Evolutionary conservation across 2,113 vertebrate species (phyloP).

Genomic region (Actenoides lindsayi): DNA sequence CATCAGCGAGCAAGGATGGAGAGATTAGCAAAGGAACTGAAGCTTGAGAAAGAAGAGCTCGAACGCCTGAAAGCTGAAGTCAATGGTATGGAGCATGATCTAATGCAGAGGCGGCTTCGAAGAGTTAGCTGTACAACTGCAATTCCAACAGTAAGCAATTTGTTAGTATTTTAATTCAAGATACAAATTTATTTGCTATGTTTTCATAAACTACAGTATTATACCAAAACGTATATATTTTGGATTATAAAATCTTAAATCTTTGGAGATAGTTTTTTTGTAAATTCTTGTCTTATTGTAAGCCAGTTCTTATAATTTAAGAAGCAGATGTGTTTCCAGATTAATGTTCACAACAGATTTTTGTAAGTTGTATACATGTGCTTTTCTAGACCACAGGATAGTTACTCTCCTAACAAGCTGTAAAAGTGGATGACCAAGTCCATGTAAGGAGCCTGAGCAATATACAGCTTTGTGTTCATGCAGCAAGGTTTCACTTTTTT

Average conservation of each 20-base stretch:
- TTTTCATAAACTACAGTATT: background rate
- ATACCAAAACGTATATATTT: background rate
- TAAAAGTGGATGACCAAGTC: background rate
- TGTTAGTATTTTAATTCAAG: constrained; percentile 56
- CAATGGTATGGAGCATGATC: constrained; percentile 96
- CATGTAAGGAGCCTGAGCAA: background rate
- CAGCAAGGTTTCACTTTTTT: background rate
- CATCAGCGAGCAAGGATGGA: constrained; percentile 98
- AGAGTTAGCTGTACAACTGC: constrained; percentile 92
- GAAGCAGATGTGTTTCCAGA: background rate
- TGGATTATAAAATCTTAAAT: background rate
- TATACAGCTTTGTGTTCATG: background rate
- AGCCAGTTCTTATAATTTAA: background rate
- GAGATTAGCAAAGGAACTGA: constrained; percentile 92
- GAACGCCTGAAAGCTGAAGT: constrained; percentile 93
- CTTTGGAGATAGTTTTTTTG: background rate
- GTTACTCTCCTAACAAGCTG: background rate
- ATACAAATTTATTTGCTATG: background rate
- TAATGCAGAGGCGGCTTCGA: constrained; percentile 94
- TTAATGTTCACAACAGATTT: background rate
- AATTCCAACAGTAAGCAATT: constrained; percentile 88
- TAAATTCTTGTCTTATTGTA: background rate
- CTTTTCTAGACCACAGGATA: background rate
- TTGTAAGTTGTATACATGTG: background rate
- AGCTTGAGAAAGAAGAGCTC: constrained; percentile 90